Conservation (phyloP, 2,888 invertebrate species). For the Agriopis leucophaearia region DNA sequence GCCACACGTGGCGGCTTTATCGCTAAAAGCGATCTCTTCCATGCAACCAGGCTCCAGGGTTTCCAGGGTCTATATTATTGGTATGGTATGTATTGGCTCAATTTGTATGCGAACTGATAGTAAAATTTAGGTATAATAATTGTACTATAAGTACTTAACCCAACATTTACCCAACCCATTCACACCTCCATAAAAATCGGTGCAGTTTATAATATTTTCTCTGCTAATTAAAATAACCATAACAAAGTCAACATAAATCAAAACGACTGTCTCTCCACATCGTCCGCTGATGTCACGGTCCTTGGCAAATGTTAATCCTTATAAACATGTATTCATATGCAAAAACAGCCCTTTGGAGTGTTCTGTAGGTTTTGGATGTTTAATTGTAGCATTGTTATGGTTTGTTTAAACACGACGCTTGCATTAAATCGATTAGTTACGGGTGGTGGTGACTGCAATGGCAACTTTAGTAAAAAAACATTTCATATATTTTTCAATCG, state of each 20-base stretch:
- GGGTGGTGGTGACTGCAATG: slow-evolving; percentile 19
- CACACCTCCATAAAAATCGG: background rate
- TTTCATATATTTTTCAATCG: background rate
- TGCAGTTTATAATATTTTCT: slow-evolving; percentile 14
- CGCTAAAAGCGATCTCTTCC: no score
- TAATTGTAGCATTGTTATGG: slow-evolving; percentile 77
- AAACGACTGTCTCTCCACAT: slow-evolving; percentile 25
- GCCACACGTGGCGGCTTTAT: no score
- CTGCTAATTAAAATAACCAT: slow-evolving; percentile 29
- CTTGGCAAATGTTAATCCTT: slow-evolving; percentile 54
- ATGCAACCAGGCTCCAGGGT: no score
- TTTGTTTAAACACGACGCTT: slow-evolving; percentile 57
- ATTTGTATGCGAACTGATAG: no score
- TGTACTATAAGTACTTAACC: background rate
- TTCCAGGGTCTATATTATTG: no score
- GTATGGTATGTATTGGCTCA: no score
- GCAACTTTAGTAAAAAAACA: background rate
- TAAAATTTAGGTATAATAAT: background rate
- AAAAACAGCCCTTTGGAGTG: slow-evolving; percentile 51
- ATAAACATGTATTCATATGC: slow-evolving; percentile 67
- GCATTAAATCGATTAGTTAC: slow-evolving; percentile 57
- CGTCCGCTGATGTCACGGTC: slow-evolving; percentile 31
- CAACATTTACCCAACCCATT: slow-evolving; percentile 9
- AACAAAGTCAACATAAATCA: slow-evolving; percentile 34
- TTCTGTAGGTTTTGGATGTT: slow-evolving; percentile 65